Evolutionary conservation across 2,797 vertebrate species (phyloP).

Genomic region (Hoplostethus atlanticus): DNA sequence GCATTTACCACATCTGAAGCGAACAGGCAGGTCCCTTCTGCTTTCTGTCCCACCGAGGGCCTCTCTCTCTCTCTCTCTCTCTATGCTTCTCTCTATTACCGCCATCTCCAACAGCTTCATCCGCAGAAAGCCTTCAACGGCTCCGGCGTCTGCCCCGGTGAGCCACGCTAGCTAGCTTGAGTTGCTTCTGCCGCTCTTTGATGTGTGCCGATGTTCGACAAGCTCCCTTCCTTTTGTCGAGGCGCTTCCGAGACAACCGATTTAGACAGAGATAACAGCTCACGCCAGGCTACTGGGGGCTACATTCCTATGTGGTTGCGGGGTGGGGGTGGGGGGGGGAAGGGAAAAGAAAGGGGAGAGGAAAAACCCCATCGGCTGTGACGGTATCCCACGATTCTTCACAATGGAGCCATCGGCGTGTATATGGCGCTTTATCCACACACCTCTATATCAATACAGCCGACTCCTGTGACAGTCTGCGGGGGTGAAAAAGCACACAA

Average conservation of each 20-base stretch:
- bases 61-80: slow-evolving; percentile 36
- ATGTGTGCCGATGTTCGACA: slow-evolving; percentile 79
- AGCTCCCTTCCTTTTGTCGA: slow-evolving; percentile 68
- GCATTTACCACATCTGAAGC: slow-evolving; percentile 85
- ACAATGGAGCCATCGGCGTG: slow-evolving; percentile 16
- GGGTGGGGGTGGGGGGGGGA: neutral
- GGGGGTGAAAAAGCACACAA: slow-evolving; percentile 43
- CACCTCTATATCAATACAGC: slow-evolving; percentile 31
- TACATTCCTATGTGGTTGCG: slow-evolving; percentile 19
- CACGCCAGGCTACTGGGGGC: slow-evolving; percentile 20
- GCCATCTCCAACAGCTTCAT: slow-evolving; percentile 63
- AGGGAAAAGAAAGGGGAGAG: neutral
- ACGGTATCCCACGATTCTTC: slow-evolving; percentile 33
- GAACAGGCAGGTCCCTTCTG: slow-evolving; percentile 74
- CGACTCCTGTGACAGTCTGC: slow-evolving; percentile 40
- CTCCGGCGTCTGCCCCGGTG: slow-evolving; percentile 42
- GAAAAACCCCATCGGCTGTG: slow-evolving; percentile 31
- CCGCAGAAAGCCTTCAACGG: slow-evolving; percentile 42
- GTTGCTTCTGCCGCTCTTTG: slow-evolving; percentile 70
- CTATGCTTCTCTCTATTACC: slow-evolving; percentile 53
- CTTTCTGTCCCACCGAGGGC: slow-evolving; percentile 63
- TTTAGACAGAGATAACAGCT: slow-evolving; percentile 60
- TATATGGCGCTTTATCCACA: slow-evolving; percentile 7
- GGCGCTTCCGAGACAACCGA: slow-evolving; percentile 63
- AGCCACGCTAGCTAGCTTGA: slow-evolving; percentile 39